Evolutionary conservation across 2,113 vertebrate genomes (phyloP), one percentile per base, ranked within the genome.

Genomic region (Lepus americanus): DNA sequence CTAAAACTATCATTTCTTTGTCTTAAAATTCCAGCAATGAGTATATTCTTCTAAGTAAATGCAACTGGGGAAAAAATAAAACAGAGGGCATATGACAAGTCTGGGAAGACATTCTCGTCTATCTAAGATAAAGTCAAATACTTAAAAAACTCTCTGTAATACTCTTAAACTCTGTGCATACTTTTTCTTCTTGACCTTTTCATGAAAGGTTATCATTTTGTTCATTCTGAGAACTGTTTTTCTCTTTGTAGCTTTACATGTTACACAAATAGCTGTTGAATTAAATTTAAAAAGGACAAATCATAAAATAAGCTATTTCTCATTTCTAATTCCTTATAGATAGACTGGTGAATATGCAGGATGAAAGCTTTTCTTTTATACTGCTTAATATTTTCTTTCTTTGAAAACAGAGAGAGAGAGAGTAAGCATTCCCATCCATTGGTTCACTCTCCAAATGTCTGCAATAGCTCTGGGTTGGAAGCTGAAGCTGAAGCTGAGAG

Each of bases 141-240:
- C 13, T 73, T 78, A 90, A 76, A 77, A 22, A 77, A 59, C 5
- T 70, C 39, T 90, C 29, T 51, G 25, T 22, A 53, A 29, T 73
- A 61, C 9, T 44, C 90, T n/a, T 81, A 27, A 74, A 51, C 31
- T 31, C n/a, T 76, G 23, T 61, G 23, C 22, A 39, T 70, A 82
- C 13, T 87, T 87, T 83, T 77, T 44, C 82, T 82, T 76, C n/a
- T 64, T 94, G 12, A 5, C 31, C 23, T 86, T 83, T 91, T 72
- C 76, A 82, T 36, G 29, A 8, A 86, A 66, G 36, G 39, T 20
- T 89, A 55, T 70, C 31, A 79, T 27, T 79, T 76, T 90, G 29
- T 92, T 88, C 53, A n/a, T 86, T 51, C 82, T 87, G 5, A 95
- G 33, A 11, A 79, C 7, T 9, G 67, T 86, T 78, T 77, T 44